Percentiles rank a stretch among this genome's conserved stretches.
Conservation (phyloP, 1,140 invertebrate genomes). For the Diorhabda elongata region DNA sequence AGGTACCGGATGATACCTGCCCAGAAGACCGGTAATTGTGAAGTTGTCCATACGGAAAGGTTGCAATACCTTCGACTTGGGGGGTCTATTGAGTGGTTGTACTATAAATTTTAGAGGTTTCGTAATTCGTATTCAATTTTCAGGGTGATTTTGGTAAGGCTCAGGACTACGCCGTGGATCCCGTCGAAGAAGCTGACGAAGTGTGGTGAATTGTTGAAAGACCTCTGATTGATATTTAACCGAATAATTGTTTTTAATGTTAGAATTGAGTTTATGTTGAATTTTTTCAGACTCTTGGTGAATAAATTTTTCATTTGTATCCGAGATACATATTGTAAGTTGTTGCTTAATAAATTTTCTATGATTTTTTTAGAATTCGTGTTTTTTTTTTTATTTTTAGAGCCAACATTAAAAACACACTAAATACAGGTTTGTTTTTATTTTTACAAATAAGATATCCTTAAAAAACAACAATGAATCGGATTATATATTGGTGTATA, state of each 20-base stretch:
- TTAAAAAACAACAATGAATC: background rate
- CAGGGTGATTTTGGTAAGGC: slow-evolving; percentile 37
- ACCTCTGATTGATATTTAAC: no score
- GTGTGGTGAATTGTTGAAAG: slow-evolving; percentile 31
- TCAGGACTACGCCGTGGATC: slow-evolving; percentile 23
- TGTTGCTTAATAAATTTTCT: no score
- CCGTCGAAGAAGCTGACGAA: slow-evolving; percentile 35
- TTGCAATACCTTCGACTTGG: background rate
- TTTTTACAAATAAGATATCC: slow-evolving; percentile 3
- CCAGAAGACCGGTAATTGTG: background rate
- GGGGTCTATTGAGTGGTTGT: background rate
- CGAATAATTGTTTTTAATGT: no score
- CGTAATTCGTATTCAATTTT: slow-evolving; percentile 18
- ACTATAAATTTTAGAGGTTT: slow-evolving; percentile 3
- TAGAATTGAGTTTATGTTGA: no score
- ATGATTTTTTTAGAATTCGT: no score
- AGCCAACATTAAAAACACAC: background rate
- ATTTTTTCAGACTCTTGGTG: no score
- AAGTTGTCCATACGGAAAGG: background rate
- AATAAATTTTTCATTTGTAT: no score
- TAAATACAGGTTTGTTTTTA: background rate
- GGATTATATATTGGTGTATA: background rate
- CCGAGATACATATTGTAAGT: no score
- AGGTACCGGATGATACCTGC: background rate
- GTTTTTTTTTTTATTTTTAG: no score